Evolutionary conservation across 2,888 invertebrate genomes (phyloP).

Genomic region (Rhaphigaster nebulosa): DNA sequence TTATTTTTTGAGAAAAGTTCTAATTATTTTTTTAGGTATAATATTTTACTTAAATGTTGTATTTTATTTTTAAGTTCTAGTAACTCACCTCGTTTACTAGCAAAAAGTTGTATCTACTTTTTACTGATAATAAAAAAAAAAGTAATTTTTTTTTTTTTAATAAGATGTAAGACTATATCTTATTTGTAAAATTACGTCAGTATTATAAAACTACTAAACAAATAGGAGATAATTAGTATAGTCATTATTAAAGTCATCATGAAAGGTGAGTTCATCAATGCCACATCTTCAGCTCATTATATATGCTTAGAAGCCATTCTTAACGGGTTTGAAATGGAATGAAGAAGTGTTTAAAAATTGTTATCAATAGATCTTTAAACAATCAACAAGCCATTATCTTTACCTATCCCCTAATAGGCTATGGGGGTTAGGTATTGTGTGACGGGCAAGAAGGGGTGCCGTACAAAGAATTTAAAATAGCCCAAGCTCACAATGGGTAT

Average conservation of each 20-base stretch:
- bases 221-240: background rate
- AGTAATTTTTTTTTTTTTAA: too few species aligned
- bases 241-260: background rate
- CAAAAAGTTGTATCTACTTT: too few species aligned
- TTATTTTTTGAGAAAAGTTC: too few species aligned
- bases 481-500: slow-evolving; percentile 2
- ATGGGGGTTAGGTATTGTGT: slow-evolving; percentile 7
- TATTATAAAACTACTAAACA: background rate
- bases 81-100: too few species aligned
- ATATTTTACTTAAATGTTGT: too few species aligned
- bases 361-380: slow-evolving; percentile 3
- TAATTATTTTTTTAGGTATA: too few species aligned
- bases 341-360: slow-evolving; percentile 15
- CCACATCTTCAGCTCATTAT: background rate
- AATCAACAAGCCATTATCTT: slow-evolving; percentile 31
- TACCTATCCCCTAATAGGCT: slow-evolving; percentile 16
- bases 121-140: too few species aligned
- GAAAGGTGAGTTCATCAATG: slow-evolving; percentile 1
- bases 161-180: too few species aligned
- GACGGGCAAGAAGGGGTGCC: background rate
- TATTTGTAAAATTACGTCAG: too few species aligned
- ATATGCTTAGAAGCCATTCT: background rate
- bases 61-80: too few species aligned
- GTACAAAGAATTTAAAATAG: slow-evolving; percentile 24
- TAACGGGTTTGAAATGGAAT: background rate